Conservation (phyloP, 2,888 invertebrate species). For the Stenichneumon culpator region DNA sequence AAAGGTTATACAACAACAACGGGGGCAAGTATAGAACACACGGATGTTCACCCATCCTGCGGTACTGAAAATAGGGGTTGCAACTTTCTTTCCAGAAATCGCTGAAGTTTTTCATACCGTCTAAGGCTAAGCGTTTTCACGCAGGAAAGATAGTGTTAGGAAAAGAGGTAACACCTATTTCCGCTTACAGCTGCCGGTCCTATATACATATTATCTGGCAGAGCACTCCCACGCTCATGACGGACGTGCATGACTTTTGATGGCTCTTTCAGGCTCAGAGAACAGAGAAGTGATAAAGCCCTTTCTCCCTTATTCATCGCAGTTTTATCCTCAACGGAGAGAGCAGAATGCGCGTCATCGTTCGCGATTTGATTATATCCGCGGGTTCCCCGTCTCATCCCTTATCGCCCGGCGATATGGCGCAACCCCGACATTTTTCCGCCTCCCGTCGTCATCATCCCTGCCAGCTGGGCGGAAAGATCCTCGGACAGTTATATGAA, state of each 20-base stretch:
- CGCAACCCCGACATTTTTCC: not conserved
- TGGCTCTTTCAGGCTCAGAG: not conserved
- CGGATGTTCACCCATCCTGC: conserved; percentile 13
- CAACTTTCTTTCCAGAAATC: conserved; percentile 34
- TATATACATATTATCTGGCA: not conserved
- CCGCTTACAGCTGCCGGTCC: not conserved
- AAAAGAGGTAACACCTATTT: conserved; percentile 4
- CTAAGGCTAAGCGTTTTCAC: not conserved
- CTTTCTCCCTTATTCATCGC: conserved; percentile 13
- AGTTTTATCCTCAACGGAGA: not conserved
- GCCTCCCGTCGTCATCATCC: not conserved
- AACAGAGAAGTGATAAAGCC: conserved; percentile 23
- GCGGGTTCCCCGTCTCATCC: not conserved
- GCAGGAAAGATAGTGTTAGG: not conserved
- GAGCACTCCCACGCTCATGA: not conserved
- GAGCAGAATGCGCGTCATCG: conserved; percentile 10
- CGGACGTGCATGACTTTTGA: conserved; percentile 5
- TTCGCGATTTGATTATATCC: conserved; percentile 46
- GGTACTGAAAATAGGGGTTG: conserved; percentile 1
- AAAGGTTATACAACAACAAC: not conserved
- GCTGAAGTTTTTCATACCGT: conserved; percentile 41
- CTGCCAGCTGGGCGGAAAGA: conserved; percentile 22
- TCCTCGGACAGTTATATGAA: conserved; percentile 83
- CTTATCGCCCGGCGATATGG: conserved; percentile 10
- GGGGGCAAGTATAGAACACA: not conserved